phyloP scores from a whole-genome alignment of 2,797 vertebrate species.

The Cyclura pinguis region DNA sequence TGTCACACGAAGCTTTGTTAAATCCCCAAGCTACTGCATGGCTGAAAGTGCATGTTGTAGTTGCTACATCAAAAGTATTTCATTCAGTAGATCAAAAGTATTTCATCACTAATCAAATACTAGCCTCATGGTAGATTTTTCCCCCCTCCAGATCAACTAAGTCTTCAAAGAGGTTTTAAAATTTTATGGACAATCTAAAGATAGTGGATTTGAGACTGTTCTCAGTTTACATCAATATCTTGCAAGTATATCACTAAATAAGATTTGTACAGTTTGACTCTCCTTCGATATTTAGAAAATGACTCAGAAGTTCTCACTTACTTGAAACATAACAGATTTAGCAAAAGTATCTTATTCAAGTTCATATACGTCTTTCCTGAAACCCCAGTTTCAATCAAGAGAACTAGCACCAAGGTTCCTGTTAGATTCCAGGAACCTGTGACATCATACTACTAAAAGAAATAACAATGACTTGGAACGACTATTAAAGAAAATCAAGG shows the following conservation, averaged over 20 bases:
- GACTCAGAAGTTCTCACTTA: constrained; percentile 57
- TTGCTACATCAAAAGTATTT: constrained; percentile 62
- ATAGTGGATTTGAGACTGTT: constrained; percentile 45
- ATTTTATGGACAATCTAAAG: constrained; percentile 40
- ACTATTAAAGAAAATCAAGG: too few relatives aligned
- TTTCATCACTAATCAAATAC: constrained; percentile 68
- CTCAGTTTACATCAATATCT: constrained; percentile 52
- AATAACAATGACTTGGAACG: too few relatives aligned
- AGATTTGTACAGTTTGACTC: constrained; percentile 32
- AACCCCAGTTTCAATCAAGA: not conserved
- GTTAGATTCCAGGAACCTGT: not conserved
- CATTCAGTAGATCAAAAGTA: constrained; percentile 67
- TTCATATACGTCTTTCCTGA: not conserved
- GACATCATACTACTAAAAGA: too few relatives aligned
- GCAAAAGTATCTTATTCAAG: constrained; percentile 61
- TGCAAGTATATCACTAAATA: constrained; percentile 46
- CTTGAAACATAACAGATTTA: constrained; percentile 61
- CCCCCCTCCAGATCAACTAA: constrained; percentile 54
- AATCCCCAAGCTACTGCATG: not conserved
- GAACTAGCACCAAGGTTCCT: not conserved
- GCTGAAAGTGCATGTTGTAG: not conserved
- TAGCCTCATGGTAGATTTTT: constrained; percentile 48
- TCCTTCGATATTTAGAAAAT: constrained; percentile 53
- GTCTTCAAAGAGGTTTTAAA: constrained; percentile 55
- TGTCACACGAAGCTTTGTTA: not conserved